A percentile compares a stretch with the other conserved stretches of the same genome.
Conservation (phyloP, 2,797 vertebrate species). For the Carduelis carduelis region DNA sequence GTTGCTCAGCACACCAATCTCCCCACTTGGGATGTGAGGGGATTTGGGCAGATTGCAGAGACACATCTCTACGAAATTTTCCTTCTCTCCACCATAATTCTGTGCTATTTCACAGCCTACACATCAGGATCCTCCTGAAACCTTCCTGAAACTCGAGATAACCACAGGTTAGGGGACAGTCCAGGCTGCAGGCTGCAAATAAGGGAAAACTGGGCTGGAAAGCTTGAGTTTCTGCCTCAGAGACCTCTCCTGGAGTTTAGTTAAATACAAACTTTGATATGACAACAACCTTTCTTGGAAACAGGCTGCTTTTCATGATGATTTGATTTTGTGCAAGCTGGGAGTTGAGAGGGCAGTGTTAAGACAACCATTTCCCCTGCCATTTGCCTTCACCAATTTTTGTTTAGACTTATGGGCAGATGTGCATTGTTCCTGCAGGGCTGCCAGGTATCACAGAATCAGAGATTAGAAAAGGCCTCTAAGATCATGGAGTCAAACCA, state of each 20-base stretch:
- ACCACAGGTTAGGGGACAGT: not conserved
- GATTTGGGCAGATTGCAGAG: not conserved
- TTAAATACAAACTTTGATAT: not conserved
- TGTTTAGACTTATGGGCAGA: not conserved
- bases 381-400: not conserved
- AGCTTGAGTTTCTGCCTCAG: not conserved
- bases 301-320: not conserved
- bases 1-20: too few species aligned
- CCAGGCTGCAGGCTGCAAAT: not conserved
- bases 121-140: not conserved
- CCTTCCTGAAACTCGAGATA: not conserved
- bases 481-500: not conserved
- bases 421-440: fast-evolving
- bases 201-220: not conserved
- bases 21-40: fast-evolving
- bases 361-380: not conserved
- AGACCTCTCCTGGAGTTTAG: not conserved
- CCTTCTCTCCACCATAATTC: not conserved
- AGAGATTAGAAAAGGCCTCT: not conserved
- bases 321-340: not conserved
- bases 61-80: not conserved
- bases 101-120: not conserved
- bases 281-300: not conserved
- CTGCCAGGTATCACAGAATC: not conserved
- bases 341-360: too few species aligned